Conservation (phyloP, 2,113 vertebrate species). For the Patagioenas fasciata region DNA sequence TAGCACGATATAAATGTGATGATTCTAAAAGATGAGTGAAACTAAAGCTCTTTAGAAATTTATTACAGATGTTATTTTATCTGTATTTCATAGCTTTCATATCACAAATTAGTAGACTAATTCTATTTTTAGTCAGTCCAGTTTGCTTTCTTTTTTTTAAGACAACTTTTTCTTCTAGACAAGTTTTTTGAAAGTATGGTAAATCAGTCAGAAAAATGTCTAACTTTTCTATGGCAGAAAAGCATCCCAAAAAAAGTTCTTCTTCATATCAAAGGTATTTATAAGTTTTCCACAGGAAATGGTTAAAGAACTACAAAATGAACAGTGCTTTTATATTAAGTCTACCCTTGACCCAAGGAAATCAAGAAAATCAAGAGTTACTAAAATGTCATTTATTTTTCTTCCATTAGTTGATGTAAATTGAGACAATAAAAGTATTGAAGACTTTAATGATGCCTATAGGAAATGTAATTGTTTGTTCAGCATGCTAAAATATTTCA, state of each 20-base stretch:
- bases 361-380: background rate
- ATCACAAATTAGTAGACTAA: background rate
- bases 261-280: background rate
- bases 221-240: background rate
- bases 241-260: background rate
- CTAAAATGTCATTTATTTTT: background rate
- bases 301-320: background rate
- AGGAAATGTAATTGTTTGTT: background rate
- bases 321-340: background rate
- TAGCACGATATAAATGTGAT: background rate
- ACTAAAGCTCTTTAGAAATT: background rate
- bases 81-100: background rate
- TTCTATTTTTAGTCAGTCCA: background rate
- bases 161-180: background rate
- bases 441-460: background rate
- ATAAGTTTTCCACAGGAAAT: background rate
- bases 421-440: background rate
- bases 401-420: background rate
- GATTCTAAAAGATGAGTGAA: background rate
- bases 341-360: background rate
- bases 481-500: background rate
- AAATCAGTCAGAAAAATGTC: background rate
- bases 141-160: background rate
- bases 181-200: background rate
- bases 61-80: background rate